Percentiles rank a stretch among this genome's conserved stretches.
Conservation (phyloP, 2,797 vertebrate species). For the Brotula barbata region DNA sequence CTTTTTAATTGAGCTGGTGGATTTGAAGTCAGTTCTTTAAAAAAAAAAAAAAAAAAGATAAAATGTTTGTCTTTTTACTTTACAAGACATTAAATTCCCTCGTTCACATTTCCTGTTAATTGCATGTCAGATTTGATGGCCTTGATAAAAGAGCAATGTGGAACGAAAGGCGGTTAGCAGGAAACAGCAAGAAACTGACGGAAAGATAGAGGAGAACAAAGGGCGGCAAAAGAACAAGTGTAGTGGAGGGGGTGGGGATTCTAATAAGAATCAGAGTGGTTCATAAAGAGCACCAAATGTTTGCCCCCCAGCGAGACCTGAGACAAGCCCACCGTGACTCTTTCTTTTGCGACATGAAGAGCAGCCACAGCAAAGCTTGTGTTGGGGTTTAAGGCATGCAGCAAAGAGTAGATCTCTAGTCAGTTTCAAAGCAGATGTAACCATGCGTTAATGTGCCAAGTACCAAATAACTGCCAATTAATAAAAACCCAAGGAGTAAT, state of each 20-base stretch:
- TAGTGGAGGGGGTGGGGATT: constrained; percentile 20
- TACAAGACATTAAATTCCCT: constrained; percentile 76
- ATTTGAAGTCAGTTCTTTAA: constrained; percentile 78
- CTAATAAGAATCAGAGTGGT: constrained; percentile 69
- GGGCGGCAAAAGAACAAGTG: constrained; percentile 22
- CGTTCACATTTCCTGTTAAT: constrained; percentile 77
- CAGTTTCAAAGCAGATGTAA: constrained; percentile 45
- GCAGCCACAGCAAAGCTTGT: constrained; percentile 68
- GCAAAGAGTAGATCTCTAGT: constrained; percentile 51
- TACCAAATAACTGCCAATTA: constrained; percentile 55
- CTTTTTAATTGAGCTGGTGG: constrained; percentile 76
- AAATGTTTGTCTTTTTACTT: constrained; percentile 78
- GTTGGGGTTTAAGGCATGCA: constrained; percentile 47
- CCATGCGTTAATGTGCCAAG: constrained; percentile 46
- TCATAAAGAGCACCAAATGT: constrained; percentile 72
- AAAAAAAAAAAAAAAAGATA: constrained; percentile 71
- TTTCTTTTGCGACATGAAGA: constrained; percentile 54
- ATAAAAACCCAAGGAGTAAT: constrained; percentile 51
- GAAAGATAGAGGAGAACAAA: constrained; percentile 43
- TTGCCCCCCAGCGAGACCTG: constrained; percentile 61
- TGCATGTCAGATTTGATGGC: constrained; percentile 77
- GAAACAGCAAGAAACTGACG: constrained; percentile 52
- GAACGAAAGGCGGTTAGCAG: constrained; percentile 41
- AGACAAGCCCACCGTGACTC: constrained; percentile 61
- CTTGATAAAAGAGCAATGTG: constrained; percentile 69